Conservation (phyloP, 1,140 invertebrate species). For the Atta cephalotes region DNA sequence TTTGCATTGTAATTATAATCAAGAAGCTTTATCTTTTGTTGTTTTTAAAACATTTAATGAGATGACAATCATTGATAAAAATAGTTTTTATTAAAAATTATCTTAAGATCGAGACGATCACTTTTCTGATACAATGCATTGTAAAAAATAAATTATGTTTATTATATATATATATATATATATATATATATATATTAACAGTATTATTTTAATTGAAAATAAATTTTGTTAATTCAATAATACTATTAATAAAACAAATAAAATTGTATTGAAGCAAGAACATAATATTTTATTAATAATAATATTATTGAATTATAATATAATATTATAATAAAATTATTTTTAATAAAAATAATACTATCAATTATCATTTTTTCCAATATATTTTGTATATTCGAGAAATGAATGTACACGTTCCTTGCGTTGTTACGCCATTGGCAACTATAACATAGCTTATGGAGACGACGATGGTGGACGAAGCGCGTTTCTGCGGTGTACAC, state of each 20-base stretch:
- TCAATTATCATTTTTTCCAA: too few species aligned
- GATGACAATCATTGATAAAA: neutral
- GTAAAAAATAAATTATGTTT: too few species aligned
- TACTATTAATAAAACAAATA: too few species aligned
- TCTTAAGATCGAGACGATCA: neutral
- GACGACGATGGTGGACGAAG: conserved; percentile 56
- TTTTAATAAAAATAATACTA: too few species aligned
- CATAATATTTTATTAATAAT: too few species aligned
- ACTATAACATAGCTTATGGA: conserved; percentile 64
- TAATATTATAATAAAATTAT: too few species aligned
- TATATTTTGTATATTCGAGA: neutral
- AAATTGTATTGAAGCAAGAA: too few species aligned
- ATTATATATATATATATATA: too few species aligned
- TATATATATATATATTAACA: too few species aligned
- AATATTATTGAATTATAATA: too few species aligned
- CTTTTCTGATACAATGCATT: neutral
- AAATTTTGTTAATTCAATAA: too few species aligned
- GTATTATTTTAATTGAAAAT: too few species aligned
- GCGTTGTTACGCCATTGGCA: conserved; percentile 65
- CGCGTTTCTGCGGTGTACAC: conserved; percentile 59
- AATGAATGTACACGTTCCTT: neutral
- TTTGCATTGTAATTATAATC: neutral
- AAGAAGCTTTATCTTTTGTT: neutral
- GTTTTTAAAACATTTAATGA: neutral
- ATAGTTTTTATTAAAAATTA: neutral